Evolutionary conservation across 2,888 invertebrate genomes (phyloP).

Genomic region (Netelia virgata): DNA sequence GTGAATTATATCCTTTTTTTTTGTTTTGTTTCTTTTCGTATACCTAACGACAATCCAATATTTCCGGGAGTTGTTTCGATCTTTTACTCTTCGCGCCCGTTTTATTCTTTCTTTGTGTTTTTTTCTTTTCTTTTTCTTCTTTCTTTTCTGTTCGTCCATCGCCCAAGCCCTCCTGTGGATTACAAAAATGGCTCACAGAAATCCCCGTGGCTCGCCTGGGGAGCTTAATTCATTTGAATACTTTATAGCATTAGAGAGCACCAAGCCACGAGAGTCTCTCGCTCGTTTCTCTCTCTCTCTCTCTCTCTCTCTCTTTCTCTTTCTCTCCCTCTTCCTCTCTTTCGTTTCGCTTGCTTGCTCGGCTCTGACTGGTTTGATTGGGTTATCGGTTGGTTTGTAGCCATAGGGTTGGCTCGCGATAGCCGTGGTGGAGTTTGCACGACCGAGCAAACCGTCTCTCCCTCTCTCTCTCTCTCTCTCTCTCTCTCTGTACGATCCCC

Average conservation of each 20-base stretch:
- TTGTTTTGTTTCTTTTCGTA: neutral
- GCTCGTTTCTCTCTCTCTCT: neutral
- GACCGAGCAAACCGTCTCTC: slow-evolving; percentile 21
- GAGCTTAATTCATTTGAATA: slow-evolving; percentile 66
- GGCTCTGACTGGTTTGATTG: slow-evolving; percentile 44
- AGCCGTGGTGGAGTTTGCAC: slow-evolving; percentile 39
- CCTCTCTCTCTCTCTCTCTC: slow-evolving; percentile 33
- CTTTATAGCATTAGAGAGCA: slow-evolving; percentile 54
- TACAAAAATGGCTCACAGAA: slow-evolving; percentile 50
- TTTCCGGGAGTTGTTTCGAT: slow-evolving; percentile 32
- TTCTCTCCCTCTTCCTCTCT: slow-evolving; percentile 2
- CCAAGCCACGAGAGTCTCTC: slow-evolving; percentile 27
- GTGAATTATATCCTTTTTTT: slow-evolving; percentile 28
- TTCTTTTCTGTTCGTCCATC: neutral
- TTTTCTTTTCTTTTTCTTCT: neutral
- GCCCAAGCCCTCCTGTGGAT: slow-evolving; percentile 23
- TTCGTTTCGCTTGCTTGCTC: slow-evolving; percentile 33
- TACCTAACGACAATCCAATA: slow-evolving; percentile 35
- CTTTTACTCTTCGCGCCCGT: neutral
- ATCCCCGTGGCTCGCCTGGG: slow-evolving; percentile 39
- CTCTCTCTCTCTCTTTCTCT: too few relatives aligned
- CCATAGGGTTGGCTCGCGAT: slow-evolving; percentile 32
- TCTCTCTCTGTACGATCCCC: slow-evolving; percentile 3
- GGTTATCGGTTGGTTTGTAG: slow-evolving; percentile 55
- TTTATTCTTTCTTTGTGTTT: neutral